Evolutionary conservation across 1,140 invertebrate species (phyloP), one percentile per base, ranked within the genome.

Genomic region (Ylistrum balloti): DNA sequence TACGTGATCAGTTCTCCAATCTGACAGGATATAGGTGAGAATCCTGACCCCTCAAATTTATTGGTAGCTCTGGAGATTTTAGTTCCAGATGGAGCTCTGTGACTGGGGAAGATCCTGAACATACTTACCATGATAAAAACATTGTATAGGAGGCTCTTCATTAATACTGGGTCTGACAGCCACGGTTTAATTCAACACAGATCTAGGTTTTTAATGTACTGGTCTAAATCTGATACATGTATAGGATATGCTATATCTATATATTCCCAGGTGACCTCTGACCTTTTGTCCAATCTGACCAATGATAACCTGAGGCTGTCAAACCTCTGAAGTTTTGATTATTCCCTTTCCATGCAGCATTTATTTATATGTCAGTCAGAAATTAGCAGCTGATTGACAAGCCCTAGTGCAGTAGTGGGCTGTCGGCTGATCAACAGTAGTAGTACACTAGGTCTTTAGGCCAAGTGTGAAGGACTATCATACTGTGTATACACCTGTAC

Each of bases 381-480:
- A 74, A 74, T 74, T 74, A 74, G 56, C 56, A 28, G n/a, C 56
- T 74, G 56, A 74, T 74, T 74, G 56, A 74, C 56, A 74, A 74
- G 56, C 56, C n/a, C 7, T n/a, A 74, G 56, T 74, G 56, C 56
- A 74, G 5, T 74, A 74, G 22, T 28, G 5, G 56, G 56, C 56
- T 74, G 22, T 74, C 22, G 56, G 56, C 56, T 38, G 35, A 38
- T 38, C 35, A 38, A 38, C 35, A 7, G 35, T 38, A 38, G 13
- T 17, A 74, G 56, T 74, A 74, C 56, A 74, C 22, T 74, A 74
- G 56, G 56, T 74, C 56, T 74, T 74, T 74, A 74, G 56, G 56
- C 56, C 56, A 74, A 74, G 56, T 74, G 56, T 74, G 56, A 74
- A n/a, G 22, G 56, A 74, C n/a, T 74, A 17, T 45, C 41, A 45